These are phyloP conservation scores for Mesoclemmys tuberculata DNA, from an alignment of 2,113 vertebrate species.

Conservation along the genomic window DNA sequence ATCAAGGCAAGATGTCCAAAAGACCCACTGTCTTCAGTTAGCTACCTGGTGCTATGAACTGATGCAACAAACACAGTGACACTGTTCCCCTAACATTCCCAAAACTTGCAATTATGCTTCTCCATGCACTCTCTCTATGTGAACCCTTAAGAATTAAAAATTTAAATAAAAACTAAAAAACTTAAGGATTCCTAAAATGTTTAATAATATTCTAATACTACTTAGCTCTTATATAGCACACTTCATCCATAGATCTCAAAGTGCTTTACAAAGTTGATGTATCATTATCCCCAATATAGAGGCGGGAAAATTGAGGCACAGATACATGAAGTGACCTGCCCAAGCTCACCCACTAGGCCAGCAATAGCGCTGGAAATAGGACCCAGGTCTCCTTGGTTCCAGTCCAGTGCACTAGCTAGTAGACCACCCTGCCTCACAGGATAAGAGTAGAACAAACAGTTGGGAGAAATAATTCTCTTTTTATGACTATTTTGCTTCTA, in stretches of 20 bases:
- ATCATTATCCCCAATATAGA: not conserved
- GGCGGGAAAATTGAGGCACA: not conserved
- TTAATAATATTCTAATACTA: not conserved
- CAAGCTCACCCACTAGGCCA: not conserved
- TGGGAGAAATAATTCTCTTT: not conserved
- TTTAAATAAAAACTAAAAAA: not conserved
- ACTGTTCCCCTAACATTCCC: not conserved
- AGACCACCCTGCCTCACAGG: not conserved
- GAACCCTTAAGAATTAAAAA: not conserved
- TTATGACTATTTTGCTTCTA: not conserved
- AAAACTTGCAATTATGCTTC: not conserved
- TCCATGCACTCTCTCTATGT: not conserved
- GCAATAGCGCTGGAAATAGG: not conserved
- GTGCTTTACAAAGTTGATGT: not conserved
- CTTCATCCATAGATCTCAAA: not conserved
- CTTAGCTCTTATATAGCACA: not conserved
- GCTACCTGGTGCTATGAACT: not conserved
- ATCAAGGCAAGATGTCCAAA: not conserved
- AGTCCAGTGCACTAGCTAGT: not conserved
- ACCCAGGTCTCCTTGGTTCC: not conserved
- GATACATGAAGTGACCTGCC: not conserved
- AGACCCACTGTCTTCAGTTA: not conserved
- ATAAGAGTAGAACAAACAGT: not conserved
- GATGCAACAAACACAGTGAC: not conserved
- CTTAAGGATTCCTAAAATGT: not conserved